Conservation (phyloP, 2,797 vertebrate genomes). For the Schizopygopsis malacanthus region DNA sequence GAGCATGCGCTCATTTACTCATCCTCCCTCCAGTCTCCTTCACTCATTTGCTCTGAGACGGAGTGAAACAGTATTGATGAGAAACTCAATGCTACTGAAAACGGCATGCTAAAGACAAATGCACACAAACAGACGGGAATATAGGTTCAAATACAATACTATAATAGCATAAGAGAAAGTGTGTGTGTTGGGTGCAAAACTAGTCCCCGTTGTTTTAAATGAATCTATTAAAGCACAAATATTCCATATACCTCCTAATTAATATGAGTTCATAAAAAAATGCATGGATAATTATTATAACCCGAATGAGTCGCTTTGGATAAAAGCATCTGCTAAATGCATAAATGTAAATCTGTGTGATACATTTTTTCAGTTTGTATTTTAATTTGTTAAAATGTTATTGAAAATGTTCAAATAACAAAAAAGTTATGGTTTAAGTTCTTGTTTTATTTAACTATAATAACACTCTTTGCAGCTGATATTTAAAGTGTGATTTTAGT, state of each 20-base stretch:
- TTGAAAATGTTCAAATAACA: not conserved
- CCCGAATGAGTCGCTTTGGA: too few relatives aligned
- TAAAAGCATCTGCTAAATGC: too few relatives aligned
- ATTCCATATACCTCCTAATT: not conserved
- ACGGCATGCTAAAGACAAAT: conserved; percentile 79
- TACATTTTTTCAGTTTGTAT: not conserved
- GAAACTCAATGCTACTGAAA: conserved; percentile 72
- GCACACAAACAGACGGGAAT: not conserved
- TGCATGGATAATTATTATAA: not conserved
- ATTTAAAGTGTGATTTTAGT: too few relatives aligned
- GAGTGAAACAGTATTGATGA: conserved; percentile 81
- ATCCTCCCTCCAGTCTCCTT: conserved; percentile 51
- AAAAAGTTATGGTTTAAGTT: not conserved
- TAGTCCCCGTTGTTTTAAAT: not conserved
- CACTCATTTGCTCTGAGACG: conserved; percentile 55
- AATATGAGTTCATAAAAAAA: not conserved
- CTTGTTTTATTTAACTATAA: not conserved
- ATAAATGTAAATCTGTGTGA: too few relatives aligned
- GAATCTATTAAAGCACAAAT: not conserved
- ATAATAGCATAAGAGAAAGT: not conserved
- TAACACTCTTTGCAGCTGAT: not conserved
- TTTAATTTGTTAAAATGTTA: not conserved
- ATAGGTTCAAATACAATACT: not conserved
- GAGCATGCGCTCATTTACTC: conserved; percentile 71
- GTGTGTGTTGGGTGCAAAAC: not conserved